Evolutionary conservation across 2,797 vertebrate species (phyloP), one percentile per base, ranked within the genome.

Genomic region (Periophthalmus magnuspinnatus): DNA sequence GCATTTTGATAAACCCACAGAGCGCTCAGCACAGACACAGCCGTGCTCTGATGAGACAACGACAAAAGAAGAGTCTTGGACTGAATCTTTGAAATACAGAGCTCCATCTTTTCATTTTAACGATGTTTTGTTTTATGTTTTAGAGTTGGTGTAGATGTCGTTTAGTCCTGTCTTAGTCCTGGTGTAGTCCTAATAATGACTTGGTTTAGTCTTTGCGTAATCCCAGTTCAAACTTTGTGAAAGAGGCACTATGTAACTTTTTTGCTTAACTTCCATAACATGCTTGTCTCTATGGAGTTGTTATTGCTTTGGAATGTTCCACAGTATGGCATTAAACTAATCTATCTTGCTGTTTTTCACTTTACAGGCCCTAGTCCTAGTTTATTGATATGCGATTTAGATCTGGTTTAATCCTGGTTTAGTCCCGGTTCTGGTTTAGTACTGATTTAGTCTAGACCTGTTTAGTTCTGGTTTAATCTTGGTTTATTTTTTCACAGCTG

Each of bases 1-100:
- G 67, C 66, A 28, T 78, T 72, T 70, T 59, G 66, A 71, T 16
- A 24, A 72, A 61, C 67, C 70, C 71, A 62, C 68, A 79, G 69
- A 71, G n/a, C 0, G 58, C 67, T 56, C 74, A 78, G 67, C n/a
- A n/a, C n/a, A n/a, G 83, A 86, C 80, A 72, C 73, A 75, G 76
- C 38, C 11, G 38, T 11, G 38, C 85, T 88, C 24, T 78, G 78
- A 54, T 68, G 80, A 86, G 83, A 38, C 36, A 38, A 47, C 17
- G 45, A 22, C 50, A 88, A 84, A 77, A 79, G 74, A 73, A 81
- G 41, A 55, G 32, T 86, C 82, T 85, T 61, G 83, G 81, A 80
- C 75, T 56, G 48, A 50, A 19, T 55, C 21, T n/a, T n/a, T n/a
- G n/a, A n/a, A n/a, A n/a, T n/a, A 1, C 28, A 28, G 28, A 28